Evolutionary conservation across 2,888 invertebrate species (phyloP).

Genomic region (Orthosia cruda): DNA sequence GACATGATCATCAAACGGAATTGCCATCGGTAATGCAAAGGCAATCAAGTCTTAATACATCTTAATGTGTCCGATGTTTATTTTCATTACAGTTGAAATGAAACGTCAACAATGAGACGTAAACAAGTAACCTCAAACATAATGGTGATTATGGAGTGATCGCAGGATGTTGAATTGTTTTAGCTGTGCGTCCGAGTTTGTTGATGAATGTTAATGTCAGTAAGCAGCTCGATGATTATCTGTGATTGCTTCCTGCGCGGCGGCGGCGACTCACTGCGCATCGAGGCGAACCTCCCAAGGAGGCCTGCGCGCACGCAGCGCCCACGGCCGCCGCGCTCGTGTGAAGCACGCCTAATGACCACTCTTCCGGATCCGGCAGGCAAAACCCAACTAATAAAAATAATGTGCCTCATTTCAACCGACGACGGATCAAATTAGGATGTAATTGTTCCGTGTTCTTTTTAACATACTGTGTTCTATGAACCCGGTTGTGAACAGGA

Average conservation of each 20-base stretch:
- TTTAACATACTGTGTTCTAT: slow-evolving; percentile 4
- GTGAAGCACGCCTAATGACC: slow-evolving; percentile 61
- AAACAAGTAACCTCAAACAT: slow-evolving; percentile 43
- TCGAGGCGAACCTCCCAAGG: slow-evolving; percentile 66
- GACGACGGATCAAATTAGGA: slow-evolving; percentile 48
- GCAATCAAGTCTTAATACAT: slow-evolving; percentile 27
- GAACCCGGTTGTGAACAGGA: slow-evolving; percentile 21
- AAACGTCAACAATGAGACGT: slow-evolving; percentile 33
- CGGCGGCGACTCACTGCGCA: slow-evolving; percentile 62
- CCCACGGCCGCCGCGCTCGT: slow-evolving; percentile 60
- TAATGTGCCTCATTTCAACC: slow-evolving; percentile 51
- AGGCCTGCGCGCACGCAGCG: slow-evolving; percentile 59
- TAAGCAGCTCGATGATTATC: slow-evolving; percentile 76
- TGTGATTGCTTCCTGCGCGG: slow-evolving; percentile 79
- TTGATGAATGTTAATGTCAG: slow-evolving; percentile 74
- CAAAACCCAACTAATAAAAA: slow-evolving; percentile 62
- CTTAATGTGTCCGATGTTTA: slow-evolving; percentile 16
- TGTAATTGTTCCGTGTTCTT: slow-evolving; percentile 41
- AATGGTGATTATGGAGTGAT: slow-evolving; percentile 54
- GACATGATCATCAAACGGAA: slow-evolving; percentile 27
- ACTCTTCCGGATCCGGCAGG: slow-evolving; percentile 70
- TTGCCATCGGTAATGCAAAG: slow-evolving; percentile 16
- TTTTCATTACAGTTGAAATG: slow-evolving; percentile 31
- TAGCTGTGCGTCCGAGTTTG: slow-evolving; percentile 63
- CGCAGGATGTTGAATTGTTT: slow-evolving; percentile 70